Conservation (phyloP, 2,888 invertebrate genomes). For the Melitaea athalia region DNA sequence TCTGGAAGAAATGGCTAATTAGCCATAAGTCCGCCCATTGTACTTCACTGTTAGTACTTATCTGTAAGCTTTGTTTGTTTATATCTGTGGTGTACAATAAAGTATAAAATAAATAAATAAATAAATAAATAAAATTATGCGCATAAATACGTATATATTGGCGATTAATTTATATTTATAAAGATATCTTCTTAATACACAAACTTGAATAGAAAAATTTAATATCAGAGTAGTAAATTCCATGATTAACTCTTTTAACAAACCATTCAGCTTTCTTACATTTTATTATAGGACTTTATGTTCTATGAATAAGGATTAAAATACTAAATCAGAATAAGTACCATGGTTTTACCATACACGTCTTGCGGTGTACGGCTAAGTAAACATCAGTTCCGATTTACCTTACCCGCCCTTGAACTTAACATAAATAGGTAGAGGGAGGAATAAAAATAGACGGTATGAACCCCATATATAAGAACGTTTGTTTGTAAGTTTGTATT, state of each 20-base stretch:
- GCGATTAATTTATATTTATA: too few relatives aligned
- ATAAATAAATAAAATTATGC: too few relatives aligned
- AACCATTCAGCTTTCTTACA: not conserved
- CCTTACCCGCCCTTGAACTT: constrained; percentile 52
- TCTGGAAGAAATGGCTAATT: too few relatives aligned
- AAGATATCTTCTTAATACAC: too few relatives aligned
- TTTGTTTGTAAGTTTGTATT: not conserved
- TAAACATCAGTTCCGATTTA: constrained; percentile 35
- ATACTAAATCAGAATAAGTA: not conserved
- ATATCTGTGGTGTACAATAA: too few relatives aligned
- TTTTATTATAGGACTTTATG: not conserved
- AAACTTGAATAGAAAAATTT: too few relatives aligned
- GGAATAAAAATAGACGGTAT: constrained; percentile 28
- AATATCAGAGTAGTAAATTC: not conserved
- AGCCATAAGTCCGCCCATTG: too few relatives aligned
- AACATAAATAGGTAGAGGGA: constrained; percentile 42
- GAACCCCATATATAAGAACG: constrained; percentile 9
- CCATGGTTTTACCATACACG: constrained; percentile 16
- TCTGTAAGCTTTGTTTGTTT: too few relatives aligned
- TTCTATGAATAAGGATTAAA: not conserved
- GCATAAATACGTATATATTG: too few relatives aligned
- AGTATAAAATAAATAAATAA: too few relatives aligned
- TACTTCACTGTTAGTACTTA: too few relatives aligned
- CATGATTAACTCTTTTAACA: too few relatives aligned
- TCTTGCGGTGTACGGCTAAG: constrained; percentile 25